Base-by-base conservation (phyloP, 2,113 vertebrate genomes). In the Oreochromis aureus region DNA sequence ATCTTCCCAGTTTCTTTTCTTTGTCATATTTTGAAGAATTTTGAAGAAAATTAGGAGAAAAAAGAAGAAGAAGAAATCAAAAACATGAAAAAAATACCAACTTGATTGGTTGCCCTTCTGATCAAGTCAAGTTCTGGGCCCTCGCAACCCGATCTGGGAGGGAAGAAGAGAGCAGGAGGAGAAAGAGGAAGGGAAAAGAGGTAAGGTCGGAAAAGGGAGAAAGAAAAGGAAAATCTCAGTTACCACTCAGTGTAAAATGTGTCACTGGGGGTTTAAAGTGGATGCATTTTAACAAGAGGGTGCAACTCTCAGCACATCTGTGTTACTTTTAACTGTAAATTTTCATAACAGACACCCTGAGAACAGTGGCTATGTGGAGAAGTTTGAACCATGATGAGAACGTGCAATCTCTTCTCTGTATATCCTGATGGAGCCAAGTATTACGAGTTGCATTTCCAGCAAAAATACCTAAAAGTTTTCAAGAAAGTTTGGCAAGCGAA, bases 81-180 rank as follows among this genome's bases (percentile, higher is more conserved):
- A 86, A 85, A 83, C 32, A 51, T 82, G 27, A 80, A 80, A 86
- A 82, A 89, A 86, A 94, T 92, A 93, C 93, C 90, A 93, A 95
- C 94, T 95, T 95, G 94, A 95, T 86, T 93, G 91, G 90, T 94
- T 92, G 89, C 89, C 90, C 91, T 78, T 96, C 93, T 93, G 92
- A 96, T 96, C 95, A 97, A 93, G 95, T 95, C 96, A 96, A 94
- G 93, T 94, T 95, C 89, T 95, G 95, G 93, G 94, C 93, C 92
- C 93, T 95, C 86, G 94, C 94, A 89, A 96, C 95, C 94, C 94
- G 95, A 95, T 96, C 96, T 97, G 95, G 94, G 90, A 94, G 94
- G 87, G 86, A 91, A 93, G 86, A 81, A 93, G 36, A 93, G 90
- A 89, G 80, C 16, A 83, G 56, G 56, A 58, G 41, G 19, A 59